Evolutionary conservation across 2,113 vertebrate genomes (phyloP), one percentile per base, ranked within the genome.

Genomic region (Daboia siamensis): DNA sequence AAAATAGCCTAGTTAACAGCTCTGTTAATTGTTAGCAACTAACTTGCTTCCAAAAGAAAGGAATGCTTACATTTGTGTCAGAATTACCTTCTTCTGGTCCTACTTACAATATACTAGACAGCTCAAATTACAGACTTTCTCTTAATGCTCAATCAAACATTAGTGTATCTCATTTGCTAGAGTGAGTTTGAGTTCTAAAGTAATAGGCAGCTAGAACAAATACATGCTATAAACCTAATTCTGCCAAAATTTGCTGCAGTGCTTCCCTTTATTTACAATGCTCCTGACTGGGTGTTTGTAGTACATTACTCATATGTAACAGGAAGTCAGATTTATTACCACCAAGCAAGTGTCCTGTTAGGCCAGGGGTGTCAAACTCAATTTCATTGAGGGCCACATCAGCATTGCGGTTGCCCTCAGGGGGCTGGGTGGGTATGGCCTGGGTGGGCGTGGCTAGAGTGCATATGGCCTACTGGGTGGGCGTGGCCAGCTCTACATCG

Each of bases 1-100:
- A 96, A 98, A 98, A 98, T 97, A 98, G 94, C 95, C 91, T 84
- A 90, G 90, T 84, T 15, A 94, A 93, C 85, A 92, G 92, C 97
- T 96, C 90, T 88, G 93, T 61, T 95, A 93, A 92, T 93, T 94
- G 91, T 95, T 91, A 90, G 92, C 84, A 92, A 20, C 94, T 95
- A 96, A 95, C 90, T 80, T 24, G n/a, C 95, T 94, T 96, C 84
- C 94, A 95, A 39, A 94, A 87, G 92, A 88, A 94, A 96, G 69
- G 54, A 94, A 86, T 89, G 21, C 12, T 29, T 6, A 23, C 44
- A 69, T 0, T 56, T 46, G 13, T 89, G 86, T 95, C 80, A 94
- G 48, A 1, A 0, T 11, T 0, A 90, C 86, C 69, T 89, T 48
- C 33, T 64, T 33, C 52, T 74, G 86, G n/a, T 87, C 91, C 90